Conservation (phyloP, 2,888 invertebrate species). For the Ecliptopera silaceata region DNA sequence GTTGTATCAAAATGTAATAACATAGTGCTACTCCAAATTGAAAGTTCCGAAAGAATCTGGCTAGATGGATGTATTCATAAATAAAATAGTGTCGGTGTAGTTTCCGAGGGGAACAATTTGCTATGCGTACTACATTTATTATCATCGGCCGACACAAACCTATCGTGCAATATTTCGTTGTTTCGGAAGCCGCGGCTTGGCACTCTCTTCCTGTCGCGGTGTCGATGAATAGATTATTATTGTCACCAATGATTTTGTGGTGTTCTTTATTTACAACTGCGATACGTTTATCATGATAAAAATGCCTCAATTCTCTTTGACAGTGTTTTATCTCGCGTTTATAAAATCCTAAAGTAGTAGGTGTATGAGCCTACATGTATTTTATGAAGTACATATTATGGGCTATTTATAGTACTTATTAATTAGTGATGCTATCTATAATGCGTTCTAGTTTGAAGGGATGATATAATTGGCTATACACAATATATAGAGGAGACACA, state of each 20-base stretch:
- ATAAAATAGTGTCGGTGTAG: conserved; percentile 10
- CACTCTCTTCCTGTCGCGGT: conserved; percentile 20
- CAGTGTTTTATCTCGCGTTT: too few species aligned
- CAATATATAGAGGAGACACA: too few species aligned
- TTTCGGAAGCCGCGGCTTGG: conserved; percentile 30
- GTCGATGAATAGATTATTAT: conserved; percentile 19
- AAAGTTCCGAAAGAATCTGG: conserved; percentile 3
- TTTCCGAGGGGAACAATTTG: conserved; percentile 9
- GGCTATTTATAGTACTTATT: too few species aligned
- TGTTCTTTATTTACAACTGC: conserved; percentile 1
- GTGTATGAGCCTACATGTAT: too few species aligned
- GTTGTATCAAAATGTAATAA: too few species aligned
- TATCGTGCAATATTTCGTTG: conserved; percentile 23
- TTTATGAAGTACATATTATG: too few species aligned
- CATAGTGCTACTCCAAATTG: not conserved
- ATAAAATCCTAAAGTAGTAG: too few species aligned
- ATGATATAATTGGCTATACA: too few species aligned
- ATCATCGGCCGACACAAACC: conserved; percentile 24
- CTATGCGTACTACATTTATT: conserved; percentile 20
- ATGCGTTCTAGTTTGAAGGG: too few species aligned
- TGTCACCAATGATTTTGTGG: conserved; percentile 14
- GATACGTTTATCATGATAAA: not conserved
- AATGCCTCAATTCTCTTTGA: too few species aligned
- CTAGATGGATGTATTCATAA: conserved; percentile 11
- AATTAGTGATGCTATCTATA: too few species aligned